A percentile compares a stretch with the other conserved stretches of the same genome.
phyloP scores from a whole-genome alignment of 2,113 vertebrate species.

The Sprattus sprattus region DNA sequence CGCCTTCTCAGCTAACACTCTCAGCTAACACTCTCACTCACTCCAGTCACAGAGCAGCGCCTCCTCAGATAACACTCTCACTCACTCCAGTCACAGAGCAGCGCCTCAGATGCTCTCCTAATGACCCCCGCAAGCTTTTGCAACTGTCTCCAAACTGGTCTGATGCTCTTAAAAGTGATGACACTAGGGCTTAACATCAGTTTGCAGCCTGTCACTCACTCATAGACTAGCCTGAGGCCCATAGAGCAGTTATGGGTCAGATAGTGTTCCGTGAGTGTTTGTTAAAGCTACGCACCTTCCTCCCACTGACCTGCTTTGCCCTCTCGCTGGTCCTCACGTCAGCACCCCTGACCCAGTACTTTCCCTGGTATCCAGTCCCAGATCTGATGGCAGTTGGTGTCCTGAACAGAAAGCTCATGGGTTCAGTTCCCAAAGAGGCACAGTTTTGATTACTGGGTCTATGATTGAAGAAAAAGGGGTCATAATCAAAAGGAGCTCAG shows the following conservation, averaged over 20 bases:
- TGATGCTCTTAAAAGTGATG: neutral
- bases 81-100: too few relatives aligned
- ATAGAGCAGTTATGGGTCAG: neutral
- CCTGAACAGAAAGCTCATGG: neutral
- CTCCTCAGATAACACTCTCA: too few relatives aligned
- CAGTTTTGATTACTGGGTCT: neutral
- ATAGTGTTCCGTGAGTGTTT: neutral
- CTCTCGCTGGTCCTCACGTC: neutral
- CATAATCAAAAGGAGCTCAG: neutral
- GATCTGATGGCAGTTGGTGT: neutral
- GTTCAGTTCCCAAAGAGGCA: neutral
- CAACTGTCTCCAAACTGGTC: neutral
- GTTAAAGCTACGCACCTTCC: neutral
- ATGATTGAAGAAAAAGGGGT: neutral
- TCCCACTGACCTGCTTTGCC: neutral
- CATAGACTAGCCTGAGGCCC: neutral
- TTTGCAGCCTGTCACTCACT: neutral
- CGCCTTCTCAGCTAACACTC: too few relatives aligned
- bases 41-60: too few relatives aligned
- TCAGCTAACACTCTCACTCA: neutral
- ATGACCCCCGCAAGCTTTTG: too few relatives aligned
- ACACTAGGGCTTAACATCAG: neutral
- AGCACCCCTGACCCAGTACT: neutral
- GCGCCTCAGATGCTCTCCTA: neutral
- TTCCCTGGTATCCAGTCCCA: neutral